Base-by-base conservation (phyloP, 2,888 invertebrate genomes). In the Diarsia mendica region DNA sequence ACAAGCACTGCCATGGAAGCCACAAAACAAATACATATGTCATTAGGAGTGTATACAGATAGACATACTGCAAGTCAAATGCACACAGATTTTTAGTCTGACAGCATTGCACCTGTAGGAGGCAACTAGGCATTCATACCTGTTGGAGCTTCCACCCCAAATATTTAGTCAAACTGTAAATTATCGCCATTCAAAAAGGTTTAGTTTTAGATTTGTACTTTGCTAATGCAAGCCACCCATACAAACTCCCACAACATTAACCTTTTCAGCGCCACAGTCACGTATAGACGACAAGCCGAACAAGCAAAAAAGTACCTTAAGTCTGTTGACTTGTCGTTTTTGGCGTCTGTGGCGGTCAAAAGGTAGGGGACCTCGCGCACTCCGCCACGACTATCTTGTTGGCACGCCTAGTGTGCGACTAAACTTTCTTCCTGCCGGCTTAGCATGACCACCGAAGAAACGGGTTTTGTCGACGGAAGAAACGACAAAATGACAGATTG, bases 1-100 rank as follows among this genome's bases (percentile, higher is more conserved):
- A 65, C 51, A 39, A 64, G 49, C 49, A 48, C 11, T 55, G 39
- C 72, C 66, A 72, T 23, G 69, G 72, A 78, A 80, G 64, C 63
- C 72, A 77, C 63, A 69, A 71, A 72, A 71, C 55, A 61, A 66
- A 64, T 39, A n/a, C n/a, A 4, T 53, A 67, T 55, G 28, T 65
- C 55, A 67, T 28, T 49, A 67, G 28, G 44, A 67, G 67, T 67
- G 53, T 48, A 51, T 55, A 60, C 61, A 69, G 68, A 46, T 23
- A 61, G 33, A 44, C 48, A 39, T 39, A 39, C 39, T 69, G 66
- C 49, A 67, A 67, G 60, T 49, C 33, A 5, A 46, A 55, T 18
- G n/a, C 11, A 44, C 49, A 15, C 66, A 60, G 51, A 55, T 61
- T 53, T 51, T 44, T 61, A 67, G 51, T 69, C 33, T 61, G 13